A percentile compares a stretch with the other conserved stretches of the same genome.
Conservation (phyloP, 2,888 invertebrate species). For the Lymantria monacha region DNA sequence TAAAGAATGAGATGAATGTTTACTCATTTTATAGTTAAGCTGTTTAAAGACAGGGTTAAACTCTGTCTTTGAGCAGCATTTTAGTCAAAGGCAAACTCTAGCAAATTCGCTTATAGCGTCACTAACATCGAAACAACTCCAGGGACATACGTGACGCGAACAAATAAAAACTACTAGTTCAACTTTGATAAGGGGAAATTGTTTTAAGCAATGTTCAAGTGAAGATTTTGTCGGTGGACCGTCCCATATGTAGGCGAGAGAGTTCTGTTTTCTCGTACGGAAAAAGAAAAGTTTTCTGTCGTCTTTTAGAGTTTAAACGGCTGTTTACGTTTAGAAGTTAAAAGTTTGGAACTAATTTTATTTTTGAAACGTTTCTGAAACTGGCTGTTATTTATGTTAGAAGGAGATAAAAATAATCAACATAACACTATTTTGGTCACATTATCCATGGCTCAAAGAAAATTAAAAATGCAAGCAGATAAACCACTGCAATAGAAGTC, state of each 20-base stretch:
- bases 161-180: conserved; percentile 64
- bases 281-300: conserved; percentile 35
- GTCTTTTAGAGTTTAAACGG: conserved; percentile 20
- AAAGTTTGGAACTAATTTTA: conserved; percentile 15
- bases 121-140: conserved; percentile 65
- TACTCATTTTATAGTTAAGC: too few relatives aligned
- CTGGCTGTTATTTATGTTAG: background rate
- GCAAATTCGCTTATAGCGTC: conserved; percentile 67
- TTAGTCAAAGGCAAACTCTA: conserved; percentile 46
- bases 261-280: conserved; percentile 32
- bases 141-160: conserved; percentile 63
- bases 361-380: background rate
- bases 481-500: too few relatives aligned
- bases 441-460: too few relatives aligned
- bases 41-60: background rate
- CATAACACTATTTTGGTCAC: too few relatives aligned
- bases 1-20: background rate
- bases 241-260: conserved; percentile 42
- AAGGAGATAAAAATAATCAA: background rate
- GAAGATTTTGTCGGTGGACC: conserved; percentile 58
- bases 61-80: conserved; percentile 25
- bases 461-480: too few relatives aligned
- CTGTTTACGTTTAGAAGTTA: conserved; percentile 25
- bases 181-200: conserved; percentile 69
- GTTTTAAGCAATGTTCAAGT: conserved; percentile 62